Base-by-base conservation (phyloP, 2,113 vertebrate species). In the Jacana jacana region DNA sequence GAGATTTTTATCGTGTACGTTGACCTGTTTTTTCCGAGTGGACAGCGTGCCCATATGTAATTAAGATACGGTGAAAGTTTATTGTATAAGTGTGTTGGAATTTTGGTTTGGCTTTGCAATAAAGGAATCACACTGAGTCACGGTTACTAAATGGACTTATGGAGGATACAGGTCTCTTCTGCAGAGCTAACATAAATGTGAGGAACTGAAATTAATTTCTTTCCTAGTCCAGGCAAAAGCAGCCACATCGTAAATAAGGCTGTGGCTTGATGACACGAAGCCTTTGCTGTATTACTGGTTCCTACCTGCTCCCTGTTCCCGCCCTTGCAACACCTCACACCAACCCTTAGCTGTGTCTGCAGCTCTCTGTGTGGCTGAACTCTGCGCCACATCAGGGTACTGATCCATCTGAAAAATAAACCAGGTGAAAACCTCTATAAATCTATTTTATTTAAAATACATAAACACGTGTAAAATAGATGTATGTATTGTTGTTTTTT, bases 81-180 rank as follows among this genome's bases (percentile, higher is more conserved):
- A 96, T 96, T 96, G 88, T 93, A 81, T 76, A 92, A 91, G 86
- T 46, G 86, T 94, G 91, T 85, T 95, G 95, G 95, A 96, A 96
- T 96, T 92, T 87, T 93, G 92, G 77, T 88, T 91, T 94, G 95
- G 93, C 95, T 94, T 96, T 88, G 80, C 79, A 95, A 90, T 90
- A 94, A 81, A 94, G 79, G 80, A 78, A 89, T 81, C 57, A 0
- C 80, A 64, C 46, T 96, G 93, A 97, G 88, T 97, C 94, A 95
- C 2, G 30, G 85, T 71, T 93, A 60, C 76, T 66, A 25, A 86
- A 94, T 80, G 80, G 82, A 75, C 77, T 78, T 51, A 7, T 0
- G 11, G 55, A 92, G 72, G 48, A 68, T 78, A 28, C 48, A 84
- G 51, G 37, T 72, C 52, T 94, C 48, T 90, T 63, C 65, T 93